Evolutionary conservation across 2,888 invertebrate genomes (phyloP), one percentile per base, ranked within the genome.

Genomic region (Drosophila atroscutellata): DNA sequence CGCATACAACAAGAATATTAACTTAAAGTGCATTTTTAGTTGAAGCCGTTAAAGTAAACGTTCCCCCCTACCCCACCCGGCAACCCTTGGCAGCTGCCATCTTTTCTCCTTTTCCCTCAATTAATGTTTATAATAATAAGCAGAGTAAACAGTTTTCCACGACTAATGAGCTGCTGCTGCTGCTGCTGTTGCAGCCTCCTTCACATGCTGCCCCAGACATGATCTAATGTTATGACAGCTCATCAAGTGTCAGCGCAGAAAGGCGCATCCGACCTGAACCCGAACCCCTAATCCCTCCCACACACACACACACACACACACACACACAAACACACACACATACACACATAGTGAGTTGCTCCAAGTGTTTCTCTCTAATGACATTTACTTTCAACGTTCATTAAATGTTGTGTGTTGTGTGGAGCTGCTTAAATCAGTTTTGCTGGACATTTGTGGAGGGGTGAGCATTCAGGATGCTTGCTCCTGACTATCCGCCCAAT

Each of bases 191-290:
- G 32, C 39, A 28, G 39, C 51, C 39, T 34, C 42, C 51, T 47
- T 52, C 56, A 49, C 69, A 62, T 72, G 69, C 73, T 67, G 47
- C 72, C 52, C 50, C 72, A 78, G 80, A 80, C 81, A 69, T 90
- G 88, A 91, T 91, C 90, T 91, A 90, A 91, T 91, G 92, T 91
- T 91, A 91, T 91, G 92, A 91, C 91, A 91, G 91, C 91, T 86
- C 91, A 91, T 91, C 91, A 91, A 88, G 91, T 90, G 91, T 88
- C 90, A 87, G 90, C 66, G 54, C 77, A 54, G 65, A 82, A 76
- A 62, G 63, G 60, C 68, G 20, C 56, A 56, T 57, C 34, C 58
- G 57, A 49, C 32, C 28, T 42, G 36, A 51, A 58, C 45, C 57
- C 39, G 30, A 36, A 37, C 36, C 26, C 30, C 42, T 28, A 13